These are phyloP conservation scores for Latrodectus hesperus DNA, from an alignment of 2,888 invertebrate species.

Conservation along the genomic window DNA sequence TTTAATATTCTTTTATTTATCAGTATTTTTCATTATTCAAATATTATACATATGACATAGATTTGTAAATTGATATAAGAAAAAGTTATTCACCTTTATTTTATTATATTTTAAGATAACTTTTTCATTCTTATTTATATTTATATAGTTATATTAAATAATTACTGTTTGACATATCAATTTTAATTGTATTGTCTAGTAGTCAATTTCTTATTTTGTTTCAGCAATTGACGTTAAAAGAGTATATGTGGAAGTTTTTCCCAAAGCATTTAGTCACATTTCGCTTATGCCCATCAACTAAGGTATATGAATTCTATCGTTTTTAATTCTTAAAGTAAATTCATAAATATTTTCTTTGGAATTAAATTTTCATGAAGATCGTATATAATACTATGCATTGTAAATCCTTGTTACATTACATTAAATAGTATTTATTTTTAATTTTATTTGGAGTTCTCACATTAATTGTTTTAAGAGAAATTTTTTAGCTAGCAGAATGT, in stretches of 20 bases:
- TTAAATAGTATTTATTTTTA: background rate
- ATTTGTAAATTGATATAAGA: too few species aligned
- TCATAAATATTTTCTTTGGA: background rate
- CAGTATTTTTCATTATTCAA: too few species aligned
- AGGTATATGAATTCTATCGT: conserved; percentile 78
- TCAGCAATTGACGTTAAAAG: conserved; percentile 89
- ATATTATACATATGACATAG: too few species aligned
- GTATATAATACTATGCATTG: background rate
- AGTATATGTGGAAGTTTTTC: conserved; percentile 93
- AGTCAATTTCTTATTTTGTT: conserved; percentile 46
- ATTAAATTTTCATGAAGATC: background rate
- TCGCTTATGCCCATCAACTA: conserved; percentile 93
- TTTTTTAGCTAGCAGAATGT: conserved; percentile 1
- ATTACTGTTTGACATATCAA: too few species aligned
- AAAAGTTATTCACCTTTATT: too few species aligned
- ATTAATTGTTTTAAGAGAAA: background rate
- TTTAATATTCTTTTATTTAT: too few species aligned
- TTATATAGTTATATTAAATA: too few species aligned
- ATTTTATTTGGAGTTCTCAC: background rate
- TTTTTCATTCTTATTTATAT: too few species aligned
- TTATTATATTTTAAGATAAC: too few species aligned
- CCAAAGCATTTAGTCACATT: conserved; percentile 93
- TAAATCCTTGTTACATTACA: background rate
- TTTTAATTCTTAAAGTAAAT: background rate
- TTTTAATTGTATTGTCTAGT: too few species aligned